These are phyloP conservation scores for Blastomussa wellsi DNA, from an alignment of 92 coral and sea anemone genomes.

Conservation along the genomic window DNA sequence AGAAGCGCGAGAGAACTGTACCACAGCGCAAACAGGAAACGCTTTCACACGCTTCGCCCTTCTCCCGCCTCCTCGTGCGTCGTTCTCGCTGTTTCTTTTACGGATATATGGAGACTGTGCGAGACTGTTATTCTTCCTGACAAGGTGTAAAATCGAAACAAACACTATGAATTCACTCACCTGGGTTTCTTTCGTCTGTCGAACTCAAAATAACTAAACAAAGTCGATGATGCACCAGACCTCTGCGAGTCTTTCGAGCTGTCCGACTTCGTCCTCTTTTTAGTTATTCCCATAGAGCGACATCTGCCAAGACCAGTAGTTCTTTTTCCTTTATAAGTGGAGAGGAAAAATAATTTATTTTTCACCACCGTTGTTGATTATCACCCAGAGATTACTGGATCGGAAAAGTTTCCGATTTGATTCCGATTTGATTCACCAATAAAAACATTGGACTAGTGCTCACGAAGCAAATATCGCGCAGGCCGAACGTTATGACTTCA, in stretches of 20 bases:
- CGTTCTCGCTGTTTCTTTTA: no score
- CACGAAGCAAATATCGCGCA: neutral
- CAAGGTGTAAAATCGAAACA: no score
- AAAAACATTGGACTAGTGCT: neutral
- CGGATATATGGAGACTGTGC: no score
- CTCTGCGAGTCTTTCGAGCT: neutral
- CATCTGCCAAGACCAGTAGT: conserved; percentile 74
- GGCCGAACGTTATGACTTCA: neutral
- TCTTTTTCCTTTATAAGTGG: neutral
- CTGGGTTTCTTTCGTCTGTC: conserved; percentile 57
- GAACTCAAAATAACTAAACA: conserved; percentile 66
- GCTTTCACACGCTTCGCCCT: no score
- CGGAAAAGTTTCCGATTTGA: neutral
- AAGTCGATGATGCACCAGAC: conserved; percentile 20
- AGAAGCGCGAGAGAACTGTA: no score
- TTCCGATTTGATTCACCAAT: neutral
- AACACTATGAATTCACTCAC: conserved; percentile 25
- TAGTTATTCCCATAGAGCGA: conserved; percentile 69
- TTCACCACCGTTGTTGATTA: neutral
- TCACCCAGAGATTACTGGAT: neutral
- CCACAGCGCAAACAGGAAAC: no score
- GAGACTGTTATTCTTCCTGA: no score
- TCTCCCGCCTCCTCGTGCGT: no score
- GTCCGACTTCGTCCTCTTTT: conserved; percentile 38
- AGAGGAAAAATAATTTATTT: neutral